Conservation (phyloP, 23 tunicate genomes). For the Trididemnum nubilum region DNA sequence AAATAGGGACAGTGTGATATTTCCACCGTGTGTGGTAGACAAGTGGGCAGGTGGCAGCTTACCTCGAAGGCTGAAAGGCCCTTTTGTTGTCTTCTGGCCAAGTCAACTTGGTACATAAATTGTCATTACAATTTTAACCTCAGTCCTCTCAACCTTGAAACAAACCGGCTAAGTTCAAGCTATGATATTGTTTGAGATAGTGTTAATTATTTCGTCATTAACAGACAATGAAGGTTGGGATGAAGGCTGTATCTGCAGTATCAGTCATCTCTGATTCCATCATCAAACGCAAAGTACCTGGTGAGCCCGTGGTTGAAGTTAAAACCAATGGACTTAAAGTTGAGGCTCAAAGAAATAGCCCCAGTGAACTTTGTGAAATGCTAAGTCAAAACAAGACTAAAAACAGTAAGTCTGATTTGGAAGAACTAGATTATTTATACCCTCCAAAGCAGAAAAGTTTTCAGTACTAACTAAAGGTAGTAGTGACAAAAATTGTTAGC, state of each 20-base stretch:
- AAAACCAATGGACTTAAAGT: constrained; percentile 41
- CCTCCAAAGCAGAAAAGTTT: not conserved
- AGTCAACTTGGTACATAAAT: too few relatives aligned
- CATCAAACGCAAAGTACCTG: constrained; percentile 54
- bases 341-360: constrained; percentile 33
- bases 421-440: not conserved
- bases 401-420: constrained; percentile 38
- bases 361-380: constrained; percentile 18
- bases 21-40: too few relatives aligned
- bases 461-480: too few relatives aligned
- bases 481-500: too few relatives aligned
- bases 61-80: too few relatives aligned
- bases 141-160: too few relatives aligned
- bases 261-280: constrained; percentile 42
- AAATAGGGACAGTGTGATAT: too few relatives aligned
- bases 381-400: constrained; percentile 15
- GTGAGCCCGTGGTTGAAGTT: constrained; percentile 59
- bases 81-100: too few relatives aligned
- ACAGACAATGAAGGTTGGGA: constrained; percentile 56
- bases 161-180: too few relatives aligned
- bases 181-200: too few relatives aligned
- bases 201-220: not conserved
- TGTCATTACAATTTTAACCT: too few relatives aligned
- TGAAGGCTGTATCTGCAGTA: constrained; percentile 42
- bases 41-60: too few relatives aligned